These are phyloP conservation scores for Hetaerina americana DNA, from an alignment of 1,140 invertebrate genomes.

Conservation along the genomic window DNA sequence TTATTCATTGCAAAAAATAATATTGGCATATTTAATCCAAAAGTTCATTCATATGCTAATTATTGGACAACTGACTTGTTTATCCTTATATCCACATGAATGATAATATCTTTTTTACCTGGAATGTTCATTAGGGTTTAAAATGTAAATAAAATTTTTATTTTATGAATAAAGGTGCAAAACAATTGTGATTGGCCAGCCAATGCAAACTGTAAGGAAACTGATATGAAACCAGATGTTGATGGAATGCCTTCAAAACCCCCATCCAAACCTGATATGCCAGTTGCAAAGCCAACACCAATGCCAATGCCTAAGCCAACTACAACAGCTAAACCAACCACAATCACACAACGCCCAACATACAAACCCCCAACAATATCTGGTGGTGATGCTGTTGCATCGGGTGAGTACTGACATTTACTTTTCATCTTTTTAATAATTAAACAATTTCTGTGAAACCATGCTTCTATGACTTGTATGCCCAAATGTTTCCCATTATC, in stretches of 20 bases:
- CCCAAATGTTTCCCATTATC: no score
- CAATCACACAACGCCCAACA: constrained; percentile 21
- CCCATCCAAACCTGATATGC: constrained; percentile 6
- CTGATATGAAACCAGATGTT: constrained; percentile 4
- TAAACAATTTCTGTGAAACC: no score
- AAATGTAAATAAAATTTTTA: no score
- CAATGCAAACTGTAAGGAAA: constrained; percentile 45
- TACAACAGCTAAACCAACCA: constrained; percentile 24
- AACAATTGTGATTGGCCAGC: constrained; percentile 67
- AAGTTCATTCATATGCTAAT: no score
- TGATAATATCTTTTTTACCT: no score
- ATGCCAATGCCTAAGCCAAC: constrained; percentile 19
- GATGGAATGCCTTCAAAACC: constrained; percentile 2
- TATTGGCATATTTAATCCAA: no score
- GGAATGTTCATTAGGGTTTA: no score
- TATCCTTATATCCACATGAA: no score
- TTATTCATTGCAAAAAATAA: no score
- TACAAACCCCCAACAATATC: constrained; percentile 21
- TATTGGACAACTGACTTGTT: no score
- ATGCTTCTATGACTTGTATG: no score
- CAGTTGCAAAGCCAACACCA: constrained; percentile 3
- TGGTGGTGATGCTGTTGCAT: constrained; percentile 6
- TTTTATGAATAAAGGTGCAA: constrained; percentile 12
- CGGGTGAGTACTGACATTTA: not conserved
- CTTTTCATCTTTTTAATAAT: no score